Evolutionary conservation across 1,140 invertebrate species (phyloP).

Genomic region (Lethrus apterus): DNA sequence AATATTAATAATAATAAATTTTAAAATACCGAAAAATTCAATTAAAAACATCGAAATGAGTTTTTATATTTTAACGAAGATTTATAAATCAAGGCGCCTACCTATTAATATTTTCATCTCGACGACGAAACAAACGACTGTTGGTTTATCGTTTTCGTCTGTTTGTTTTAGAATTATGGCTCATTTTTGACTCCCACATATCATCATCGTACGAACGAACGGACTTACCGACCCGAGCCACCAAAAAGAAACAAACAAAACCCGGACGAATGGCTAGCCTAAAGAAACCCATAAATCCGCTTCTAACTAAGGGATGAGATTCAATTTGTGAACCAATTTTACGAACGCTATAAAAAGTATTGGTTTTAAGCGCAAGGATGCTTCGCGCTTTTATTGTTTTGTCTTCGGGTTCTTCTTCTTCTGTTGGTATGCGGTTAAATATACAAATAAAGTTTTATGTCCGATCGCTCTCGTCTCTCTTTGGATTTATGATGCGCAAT

Average conservation of each 20-base stretch:
- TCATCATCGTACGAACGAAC: slow-evolving; percentile 9
- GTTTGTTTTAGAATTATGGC: slow-evolving; percentile 12
- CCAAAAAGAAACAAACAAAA: slow-evolving; percentile 6
- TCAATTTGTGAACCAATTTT: slow-evolving; percentile 20
- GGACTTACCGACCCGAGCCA: slow-evolving; percentile 10
- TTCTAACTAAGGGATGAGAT: slow-evolving; percentile 20
- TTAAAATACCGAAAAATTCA: too few species aligned
- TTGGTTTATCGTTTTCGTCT: slow-evolving; percentile 10
- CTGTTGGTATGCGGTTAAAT: too few species aligned
- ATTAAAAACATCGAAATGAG: too few species aligned
- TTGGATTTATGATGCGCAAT: too few species aligned
- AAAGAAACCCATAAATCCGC: slow-evolving; percentile 17
- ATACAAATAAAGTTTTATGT: too few species aligned
- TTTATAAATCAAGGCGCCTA: too few species aligned
- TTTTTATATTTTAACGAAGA: too few species aligned
- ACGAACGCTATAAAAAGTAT: slow-evolving; percentile 14
- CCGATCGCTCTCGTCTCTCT: too few species aligned
- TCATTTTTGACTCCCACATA: slow-evolving; percentile 12
- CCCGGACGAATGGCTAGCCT: slow-evolving; percentile 13
- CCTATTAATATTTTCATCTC: too few species aligned
- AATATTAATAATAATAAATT: too few species aligned
- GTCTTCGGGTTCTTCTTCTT: too few species aligned
- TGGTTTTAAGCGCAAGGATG: slow-evolving; percentile 2
- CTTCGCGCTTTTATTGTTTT: too few species aligned
- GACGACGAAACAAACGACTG: slow-evolving; percentile 11